Evolutionary conservation across 2,888 invertebrate genomes (phyloP), one percentile per base, ranked within the genome.

Genomic region (Eupithecia tripunctaria): DNA sequence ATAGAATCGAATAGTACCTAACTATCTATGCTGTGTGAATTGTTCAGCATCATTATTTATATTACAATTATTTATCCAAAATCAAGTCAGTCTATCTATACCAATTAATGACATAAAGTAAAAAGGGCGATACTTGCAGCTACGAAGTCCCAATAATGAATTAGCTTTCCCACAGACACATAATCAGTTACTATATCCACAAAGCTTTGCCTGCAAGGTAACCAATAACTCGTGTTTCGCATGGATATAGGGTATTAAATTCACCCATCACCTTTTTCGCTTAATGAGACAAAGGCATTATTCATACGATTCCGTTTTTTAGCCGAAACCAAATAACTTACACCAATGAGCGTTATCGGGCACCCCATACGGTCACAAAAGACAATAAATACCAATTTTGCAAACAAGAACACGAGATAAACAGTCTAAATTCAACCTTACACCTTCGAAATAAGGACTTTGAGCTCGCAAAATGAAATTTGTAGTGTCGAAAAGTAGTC

Each of bases 281-380:
- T 88, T 92, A 92, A 92, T 92, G 91, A 92, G 92, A 91, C 90
- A 91, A 90, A 92, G 84, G 87, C 86, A 87, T 89, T 88, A 89
- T 88, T 90, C 88, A 88, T 89, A 87, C 85, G 84, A 84, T 83
- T 80, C 85, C 25, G 70, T 78, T 88, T 88, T 87, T 89, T 87
- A 86, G 81, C 83, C 84, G 75, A 85, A 84, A 89, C 89, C 86
- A 89, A 88, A 91, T 91, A 91, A 91, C 88, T 91, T 88, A 90
- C 88, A 85, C 88, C 84, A 89, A 87, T 90, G 89, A 88, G 87
- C 86, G 89, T 91, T 89, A 88, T 87, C 89, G 89, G 80, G 82
- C 88, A 85, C 89, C 89, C 85, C 84, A 84, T 90, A 89, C 83
- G 89, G 89, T 82, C 86, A 88, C 90, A 90, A 89, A 88, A 83